Conservation (phyloP, 2,113 vertebrate species). For the Lagopus leucura region DNA sequence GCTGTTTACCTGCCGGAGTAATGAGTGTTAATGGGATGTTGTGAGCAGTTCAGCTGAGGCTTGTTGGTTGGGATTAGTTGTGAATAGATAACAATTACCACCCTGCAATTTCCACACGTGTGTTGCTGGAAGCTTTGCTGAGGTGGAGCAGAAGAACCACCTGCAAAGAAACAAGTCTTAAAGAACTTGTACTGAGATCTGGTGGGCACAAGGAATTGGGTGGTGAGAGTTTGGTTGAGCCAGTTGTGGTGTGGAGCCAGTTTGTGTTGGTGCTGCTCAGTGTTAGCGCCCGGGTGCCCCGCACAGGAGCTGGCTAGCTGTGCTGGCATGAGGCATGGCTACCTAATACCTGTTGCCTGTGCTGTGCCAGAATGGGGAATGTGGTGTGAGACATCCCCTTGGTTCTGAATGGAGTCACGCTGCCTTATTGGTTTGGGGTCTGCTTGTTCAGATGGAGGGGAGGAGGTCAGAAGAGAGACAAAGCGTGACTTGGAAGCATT, state of each 20-base stretch:
- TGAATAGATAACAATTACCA: background rate
- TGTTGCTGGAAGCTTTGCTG: background rate
- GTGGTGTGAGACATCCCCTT: background rate
- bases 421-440: background rate
- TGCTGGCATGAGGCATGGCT: background rate
- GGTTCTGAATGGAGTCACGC: background rate
- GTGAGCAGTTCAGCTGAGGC: background rate
- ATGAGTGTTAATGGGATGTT: background rate
- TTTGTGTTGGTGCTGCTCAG: background rate
- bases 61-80: background rate
- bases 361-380: background rate
- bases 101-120: fast-evolving
- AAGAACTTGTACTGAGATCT: background rate
- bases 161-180: background rate
- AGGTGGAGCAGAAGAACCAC: background rate
- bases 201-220: background rate
- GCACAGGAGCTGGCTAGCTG: background rate
- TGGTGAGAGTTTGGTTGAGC: background rate
- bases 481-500: background rate
- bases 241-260: background rate
- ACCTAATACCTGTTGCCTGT: background rate
- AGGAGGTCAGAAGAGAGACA: background rate
- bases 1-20: background rate
- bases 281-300: background rate
- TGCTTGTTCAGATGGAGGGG: background rate